Evolutionary conservation across 2,888 invertebrate genomes (phyloP).

Genomic region (Drosophila hamatofila): DNA sequence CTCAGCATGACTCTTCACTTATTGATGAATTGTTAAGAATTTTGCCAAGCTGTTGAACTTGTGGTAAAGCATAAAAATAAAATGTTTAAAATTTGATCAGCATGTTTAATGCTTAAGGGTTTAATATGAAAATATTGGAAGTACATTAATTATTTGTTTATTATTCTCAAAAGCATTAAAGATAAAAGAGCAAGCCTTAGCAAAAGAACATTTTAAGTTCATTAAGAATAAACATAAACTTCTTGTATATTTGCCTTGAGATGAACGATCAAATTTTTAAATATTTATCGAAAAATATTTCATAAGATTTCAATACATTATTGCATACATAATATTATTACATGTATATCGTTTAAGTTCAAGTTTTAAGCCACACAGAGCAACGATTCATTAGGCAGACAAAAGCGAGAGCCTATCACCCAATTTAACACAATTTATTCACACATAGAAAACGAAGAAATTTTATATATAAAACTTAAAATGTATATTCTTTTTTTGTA

Average conservation of each 20-base stretch:
- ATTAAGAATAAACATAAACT: not conserved
- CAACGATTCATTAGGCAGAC: not conserved
- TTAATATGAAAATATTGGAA: not conserved
- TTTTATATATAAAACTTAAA: not conserved
- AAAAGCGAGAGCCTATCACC: too few species aligned
- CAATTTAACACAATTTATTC: too few species aligned
- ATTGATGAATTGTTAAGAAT: not conserved
- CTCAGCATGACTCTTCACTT: conserved; percentile 30
- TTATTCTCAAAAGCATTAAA: not conserved
- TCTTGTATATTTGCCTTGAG: not conserved
- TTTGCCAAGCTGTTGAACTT: not conserved
- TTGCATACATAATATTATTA: too few species aligned
- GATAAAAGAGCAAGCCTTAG: not conserved
- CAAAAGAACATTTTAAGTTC: not conserved
- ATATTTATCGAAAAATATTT: not conserved
- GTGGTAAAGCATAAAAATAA: too few species aligned
- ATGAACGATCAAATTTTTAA: not conserved
- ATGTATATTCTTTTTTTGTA: not conserved
- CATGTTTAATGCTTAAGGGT: not conserved
- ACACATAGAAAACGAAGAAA: not conserved
- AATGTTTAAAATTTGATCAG: not conserved
- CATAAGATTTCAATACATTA: not conserved
- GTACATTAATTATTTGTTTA: not conserved
- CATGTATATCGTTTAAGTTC: not conserved
- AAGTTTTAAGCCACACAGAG: not conserved